Percentiles rank a stretch among this genome's conserved stretches.
Conservation (phyloP, 2,888 invertebrate genomes). For the Mesoligia furuncula region DNA sequence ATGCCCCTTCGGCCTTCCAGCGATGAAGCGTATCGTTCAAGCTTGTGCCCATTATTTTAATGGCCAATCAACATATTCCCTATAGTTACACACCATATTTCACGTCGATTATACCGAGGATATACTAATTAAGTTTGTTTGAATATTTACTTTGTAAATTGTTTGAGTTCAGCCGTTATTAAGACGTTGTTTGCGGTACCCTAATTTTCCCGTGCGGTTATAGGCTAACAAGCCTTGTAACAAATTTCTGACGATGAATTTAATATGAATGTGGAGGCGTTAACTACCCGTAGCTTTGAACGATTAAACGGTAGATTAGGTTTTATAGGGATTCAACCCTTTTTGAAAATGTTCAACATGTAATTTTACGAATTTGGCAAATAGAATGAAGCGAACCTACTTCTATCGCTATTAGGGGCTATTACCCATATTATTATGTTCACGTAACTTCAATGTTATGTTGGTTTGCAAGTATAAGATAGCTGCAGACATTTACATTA, state of each 20-base stretch:
- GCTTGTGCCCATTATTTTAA: slow-evolving; percentile 86
- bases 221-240: slow-evolving; percentile 60
- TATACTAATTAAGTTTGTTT: slow-evolving; percentile 87
- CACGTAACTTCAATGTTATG: not conserved
- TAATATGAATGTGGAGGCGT: slow-evolving; percentile 51
- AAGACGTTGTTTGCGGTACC: slow-evolving; percentile 80
- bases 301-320: slow-evolving; percentile 47
- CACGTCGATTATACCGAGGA: slow-evolving; percentile 76
- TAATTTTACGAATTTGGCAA: slow-evolving; percentile 21
- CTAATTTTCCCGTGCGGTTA: slow-evolving; percentile 74
- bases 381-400: slow-evolving; percentile 2
- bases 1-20: slow-evolving; percentile 77
- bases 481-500: too few relatives aligned
- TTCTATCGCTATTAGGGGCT: not conserved
- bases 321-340: slow-evolving; percentile 45
- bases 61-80: slow-evolving; percentile 86
- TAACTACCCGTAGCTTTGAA: slow-evolving; percentile 42
- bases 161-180: slow-evolving; percentile 85
- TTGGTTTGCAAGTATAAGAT: not conserved
- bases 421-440: not conserved
- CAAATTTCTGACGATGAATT: slow-evolving; percentile 53
- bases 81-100: slow-evolving; percentile 84
- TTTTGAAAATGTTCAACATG: slow-evolving; percentile 31
- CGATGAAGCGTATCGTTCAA: slow-evolving; percentile 82
- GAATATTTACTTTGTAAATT: slow-evolving; percentile 87